Evolutionary conservation across 2,888 invertebrate species (phyloP).

Genomic region (Pollenia amentaria): DNA sequence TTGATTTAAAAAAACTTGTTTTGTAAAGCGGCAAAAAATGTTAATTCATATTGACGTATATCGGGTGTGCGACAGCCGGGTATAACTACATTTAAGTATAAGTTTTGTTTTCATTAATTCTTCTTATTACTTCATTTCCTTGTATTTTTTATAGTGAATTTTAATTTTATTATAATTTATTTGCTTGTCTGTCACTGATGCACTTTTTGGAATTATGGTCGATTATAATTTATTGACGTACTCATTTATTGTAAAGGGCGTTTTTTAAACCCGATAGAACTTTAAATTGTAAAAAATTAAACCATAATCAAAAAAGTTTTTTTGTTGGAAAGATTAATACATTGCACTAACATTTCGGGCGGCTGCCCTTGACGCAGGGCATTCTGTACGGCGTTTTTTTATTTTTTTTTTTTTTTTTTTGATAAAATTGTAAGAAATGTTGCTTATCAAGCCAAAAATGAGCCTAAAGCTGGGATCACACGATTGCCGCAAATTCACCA

Average conservation of each 20-base stretch:
- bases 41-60: constrained; percentile 41
- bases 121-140: not conserved
- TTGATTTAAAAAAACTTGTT: constrained; percentile 74
- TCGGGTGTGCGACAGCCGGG: not conserved
- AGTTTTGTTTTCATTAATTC: constrained; percentile 46
- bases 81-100: constrained; percentile 43
- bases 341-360: no score
- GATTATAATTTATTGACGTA: constrained; percentile 64
- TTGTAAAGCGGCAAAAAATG: constrained; percentile 43
- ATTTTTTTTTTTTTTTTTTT: no score
- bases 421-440: no score
- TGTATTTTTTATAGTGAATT: constrained; percentile 55
- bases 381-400: no score
- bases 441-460: no score
- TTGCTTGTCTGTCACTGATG: constrained; percentile 46
- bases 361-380: no score
- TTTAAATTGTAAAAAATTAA: no score
- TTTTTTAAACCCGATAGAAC: no score
- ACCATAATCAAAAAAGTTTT: no score
- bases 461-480: no score
- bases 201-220: constrained; percentile 72
- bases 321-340: no score
- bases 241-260: constrained; percentile 1
- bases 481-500: no score
- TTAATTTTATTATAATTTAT: constrained; percentile 32